These are phyloP conservation scores for Pogona vitticeps DNA, from an alignment of 2,113 vertebrate genomes.

Conservation along the genomic window DNA sequence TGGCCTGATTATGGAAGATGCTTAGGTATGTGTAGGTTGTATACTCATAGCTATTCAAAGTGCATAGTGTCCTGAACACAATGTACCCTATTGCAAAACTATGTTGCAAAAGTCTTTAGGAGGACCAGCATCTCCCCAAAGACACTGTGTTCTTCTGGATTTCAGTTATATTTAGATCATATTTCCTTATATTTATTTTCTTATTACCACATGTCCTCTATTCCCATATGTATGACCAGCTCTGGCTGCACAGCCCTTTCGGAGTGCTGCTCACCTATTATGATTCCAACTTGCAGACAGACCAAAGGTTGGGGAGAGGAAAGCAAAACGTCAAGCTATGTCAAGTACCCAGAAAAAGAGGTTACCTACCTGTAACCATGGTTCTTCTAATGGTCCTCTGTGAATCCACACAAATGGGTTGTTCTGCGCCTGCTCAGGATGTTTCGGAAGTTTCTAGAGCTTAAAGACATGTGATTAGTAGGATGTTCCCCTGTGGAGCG, in stretches of 20 bases:
- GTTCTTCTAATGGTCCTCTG: no score
- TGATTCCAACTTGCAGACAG: neutral
- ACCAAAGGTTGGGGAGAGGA: neutral
- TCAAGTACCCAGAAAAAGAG: no score
- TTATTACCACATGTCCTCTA: no score
- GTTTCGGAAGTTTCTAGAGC: no score
- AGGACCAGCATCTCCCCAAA: no score
- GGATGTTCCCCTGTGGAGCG: no score
- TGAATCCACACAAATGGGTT: no score
- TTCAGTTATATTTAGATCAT: neutral
- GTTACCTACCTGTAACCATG: no score
- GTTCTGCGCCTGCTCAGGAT: no score
- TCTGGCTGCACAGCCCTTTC: neutral
- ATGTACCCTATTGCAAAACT: neutral
- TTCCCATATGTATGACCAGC: neutral
- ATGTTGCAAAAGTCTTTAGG: no score
- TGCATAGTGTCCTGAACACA: neutral
- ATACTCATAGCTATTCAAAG: neutral
- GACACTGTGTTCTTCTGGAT: neutral
- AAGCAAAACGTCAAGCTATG: neutral
- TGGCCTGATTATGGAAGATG: neutral
- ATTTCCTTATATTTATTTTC: neutral
- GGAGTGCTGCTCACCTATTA: neutral
- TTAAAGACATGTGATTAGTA: no score
- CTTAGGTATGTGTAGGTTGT: neutral